Evolutionary conservation across 2,888 invertebrate species (phyloP), one percentile per base, ranked within the genome.

Genomic region (Thecophora atra): DNA sequence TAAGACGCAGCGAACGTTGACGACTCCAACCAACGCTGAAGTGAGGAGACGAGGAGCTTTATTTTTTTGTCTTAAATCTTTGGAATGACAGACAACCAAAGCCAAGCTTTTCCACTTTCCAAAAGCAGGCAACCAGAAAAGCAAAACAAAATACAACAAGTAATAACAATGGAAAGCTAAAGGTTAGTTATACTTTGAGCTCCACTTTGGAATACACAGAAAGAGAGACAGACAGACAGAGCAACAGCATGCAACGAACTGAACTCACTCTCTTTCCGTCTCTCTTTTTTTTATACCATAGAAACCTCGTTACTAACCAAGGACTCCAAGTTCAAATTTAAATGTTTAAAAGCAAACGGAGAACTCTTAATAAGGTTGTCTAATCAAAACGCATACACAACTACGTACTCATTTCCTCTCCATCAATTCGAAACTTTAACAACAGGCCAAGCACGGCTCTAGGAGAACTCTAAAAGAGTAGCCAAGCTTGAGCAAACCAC

Each of bases 21-120:
- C 13, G 24, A 17, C 26, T n/a, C 37, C 64, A 63, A 42, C 63
- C n/a, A 67, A 54, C 52, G 52, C 19, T n/a, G 28, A 13, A 54
- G 15, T n/a, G 62, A 60, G 47, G 26, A 52, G 52, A 64, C 21
- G 30, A 30, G 30, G n/a, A n/a, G n/a, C n/a, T n/a, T n/a, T n/a
- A n/a, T n/a, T n/a, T n/a, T n/a, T n/a, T n/a, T n/a, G 30, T n/a
- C 21, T 52, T 17, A 8, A 47, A 70, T 70, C 56, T 70, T 62
- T 60, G 70, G 62, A 70, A 62, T 70, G 44, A 15, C 64, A 64
- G 17, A 7, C 24, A 67, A 30, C 52, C 64, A 44, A 15, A 42
- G 26, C 26, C 26, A 17, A 58, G 58, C 54, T 54, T 54, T 54
- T 54, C 21, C 54, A 54, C 24, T n/a, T n/a, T n/a, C n/a, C 5